phyloP scores from a whole-genome alignment of 2,888 invertebrate genomes.

The Pristionchus fissidentatus region DNA sequence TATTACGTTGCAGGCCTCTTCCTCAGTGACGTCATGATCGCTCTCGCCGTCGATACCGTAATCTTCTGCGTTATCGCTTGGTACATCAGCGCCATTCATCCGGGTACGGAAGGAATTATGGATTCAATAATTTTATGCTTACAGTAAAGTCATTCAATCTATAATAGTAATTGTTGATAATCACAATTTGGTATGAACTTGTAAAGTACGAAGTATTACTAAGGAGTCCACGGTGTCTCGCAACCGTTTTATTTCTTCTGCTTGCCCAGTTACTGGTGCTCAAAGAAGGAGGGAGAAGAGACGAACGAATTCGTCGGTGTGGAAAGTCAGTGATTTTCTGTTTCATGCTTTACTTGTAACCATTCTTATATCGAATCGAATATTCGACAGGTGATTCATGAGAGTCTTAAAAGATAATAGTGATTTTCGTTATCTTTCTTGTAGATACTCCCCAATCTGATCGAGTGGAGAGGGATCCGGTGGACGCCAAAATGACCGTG shows the following conservation, averaged over 20 bases:
- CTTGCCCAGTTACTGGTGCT: constrained; percentile 79
- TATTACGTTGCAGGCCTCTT: neutral
- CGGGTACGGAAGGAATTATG: constrained; percentile 77
- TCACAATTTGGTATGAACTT: neutral
- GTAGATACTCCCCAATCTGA: constrained; percentile 40
- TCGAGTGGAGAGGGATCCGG: constrained; percentile 78
- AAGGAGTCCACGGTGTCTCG: constrained; percentile 78
- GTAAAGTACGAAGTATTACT: constrained; percentile 42
- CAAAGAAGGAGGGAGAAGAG: neutral
- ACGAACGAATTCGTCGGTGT: neutral
- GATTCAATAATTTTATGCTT: no score
- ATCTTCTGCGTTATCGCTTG: constrained; percentile 79
- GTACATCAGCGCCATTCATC: constrained; percentile 81
- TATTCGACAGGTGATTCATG: neutral
- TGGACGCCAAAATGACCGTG: constrained; percentile 82
- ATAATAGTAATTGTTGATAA: no score
- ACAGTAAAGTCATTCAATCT: no score
- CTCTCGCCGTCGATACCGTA: constrained; percentile 83
- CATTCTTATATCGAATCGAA: no score
- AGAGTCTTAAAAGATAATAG: neutral
- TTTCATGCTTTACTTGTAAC: neutral
- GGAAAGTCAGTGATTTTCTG: neutral
- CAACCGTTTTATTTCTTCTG: constrained; percentile 81
- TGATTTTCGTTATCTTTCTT: neutral
- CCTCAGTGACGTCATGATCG: constrained; percentile 74